Base-by-base conservation (phyloP, 2,113 vertebrate genomes). In the Crotophaga sulcirostris region DNA sequence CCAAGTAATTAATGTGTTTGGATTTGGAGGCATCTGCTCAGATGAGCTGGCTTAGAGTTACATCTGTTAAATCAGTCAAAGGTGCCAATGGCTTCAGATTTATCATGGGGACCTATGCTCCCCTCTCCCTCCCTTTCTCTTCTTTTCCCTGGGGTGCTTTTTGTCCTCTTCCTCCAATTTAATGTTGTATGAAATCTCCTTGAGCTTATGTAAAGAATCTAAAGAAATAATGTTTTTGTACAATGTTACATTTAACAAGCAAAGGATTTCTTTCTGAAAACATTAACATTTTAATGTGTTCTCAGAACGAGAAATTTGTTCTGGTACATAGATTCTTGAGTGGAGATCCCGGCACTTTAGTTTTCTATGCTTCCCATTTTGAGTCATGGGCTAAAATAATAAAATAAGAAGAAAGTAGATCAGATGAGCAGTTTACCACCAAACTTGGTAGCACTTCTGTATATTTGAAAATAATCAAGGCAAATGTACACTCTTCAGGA, bases 401-500 rank as follows among this genome's bases (percentile, higher is more conserved):
- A 68, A 64, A 31, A 23, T 29, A 59, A 31, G 31, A 89, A 64
- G 68, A 73, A 88, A 80, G 18, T 5, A 49, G 28, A 55, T 58
- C 64, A 78, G 52, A 51, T 75, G 9, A 87, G 29, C 11, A 28
- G 7, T 5, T 58, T 68, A 23, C 24, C 60, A 20, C 33, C 24
- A 18, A 63, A 18, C 4, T 87, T 60, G 21, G 2, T 56, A 31
- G 68, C 74, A 28, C 31, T 75, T 84, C 34, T 82, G 3, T 51
- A 4, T 72, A 38, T 47, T 42, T 90, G 49, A 67, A 93, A 90
- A 51, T 13, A 60, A 13, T 66, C 16, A 19, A 18, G 9, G 4
- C 0, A 0, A 36, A 16, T 12, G 10, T 51, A 73, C 0, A 5
- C 7, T 68, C 34, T 47, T 54, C 6, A n/a, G 42, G 55, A 89